A percentile compares a stretch with the other conserved stretches of the same genome.
These are phyloP conservation scores for Anguilla rostrata DNA, from an alignment of 2,113 vertebrate species.

Conservation along the genomic window DNA sequence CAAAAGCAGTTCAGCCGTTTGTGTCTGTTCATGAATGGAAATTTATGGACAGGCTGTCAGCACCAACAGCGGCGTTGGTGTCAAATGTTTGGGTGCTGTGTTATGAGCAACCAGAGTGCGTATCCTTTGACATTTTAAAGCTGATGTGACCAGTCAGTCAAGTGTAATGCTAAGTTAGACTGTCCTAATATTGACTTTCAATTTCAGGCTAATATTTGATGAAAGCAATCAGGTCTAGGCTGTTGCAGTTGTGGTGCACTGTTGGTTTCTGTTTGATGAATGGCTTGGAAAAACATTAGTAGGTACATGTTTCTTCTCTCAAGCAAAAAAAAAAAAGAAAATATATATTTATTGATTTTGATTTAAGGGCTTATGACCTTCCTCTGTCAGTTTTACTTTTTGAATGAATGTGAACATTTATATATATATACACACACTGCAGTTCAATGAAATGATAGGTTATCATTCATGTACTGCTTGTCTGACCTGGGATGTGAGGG, in stretches of 20 bases:
- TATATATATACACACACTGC: slow-evolving; percentile 39
- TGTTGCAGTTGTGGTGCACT: not conserved
- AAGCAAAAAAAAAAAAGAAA: not conserved
- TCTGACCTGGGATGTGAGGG: not conserved
- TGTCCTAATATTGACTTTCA: not conserved
- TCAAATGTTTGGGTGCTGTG: not conserved
- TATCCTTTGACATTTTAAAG: not conserved
- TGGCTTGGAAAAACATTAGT: not conserved
- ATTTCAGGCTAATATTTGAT: not conserved
- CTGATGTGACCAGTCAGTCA: not conserved
- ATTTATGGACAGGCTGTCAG: not conserved
- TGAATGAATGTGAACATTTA: slow-evolving; percentile 32
- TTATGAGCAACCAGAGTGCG: not conserved
- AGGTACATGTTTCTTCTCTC: not conserved
- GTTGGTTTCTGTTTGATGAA: not conserved
- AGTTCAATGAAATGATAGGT: slow-evolving; percentile 55
- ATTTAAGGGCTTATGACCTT: slow-evolving; percentile 4
- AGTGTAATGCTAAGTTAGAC: not conserved
- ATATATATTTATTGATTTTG: slow-evolving; percentile 4
- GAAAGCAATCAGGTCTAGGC: not conserved
- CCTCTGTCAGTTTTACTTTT: slow-evolving; percentile 15
- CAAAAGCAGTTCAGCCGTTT: not conserved
- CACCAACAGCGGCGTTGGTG: not conserved
- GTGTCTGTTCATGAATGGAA: not conserved
- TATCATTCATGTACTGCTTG: not conserved